Evolutionary conservation across 2,888 invertebrate species (phyloP).

Genomic region (Orthosia incerta): DNA sequence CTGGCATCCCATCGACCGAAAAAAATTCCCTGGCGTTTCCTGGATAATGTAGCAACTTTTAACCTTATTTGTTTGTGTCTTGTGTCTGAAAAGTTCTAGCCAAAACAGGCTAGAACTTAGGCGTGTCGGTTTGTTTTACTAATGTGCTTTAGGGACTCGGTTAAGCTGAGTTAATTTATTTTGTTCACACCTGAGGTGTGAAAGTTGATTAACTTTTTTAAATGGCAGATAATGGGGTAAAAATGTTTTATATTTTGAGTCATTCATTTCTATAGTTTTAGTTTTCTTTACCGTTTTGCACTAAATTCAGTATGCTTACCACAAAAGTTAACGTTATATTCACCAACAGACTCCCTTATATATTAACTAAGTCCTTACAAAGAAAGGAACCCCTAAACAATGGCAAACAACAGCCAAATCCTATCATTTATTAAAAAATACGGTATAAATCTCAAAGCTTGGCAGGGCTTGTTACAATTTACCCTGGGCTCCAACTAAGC

Average conservation of each 20-base stretch:
- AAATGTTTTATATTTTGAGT: not conserved
- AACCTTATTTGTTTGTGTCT: too few relatives aligned
- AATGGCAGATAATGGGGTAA: too few relatives aligned
- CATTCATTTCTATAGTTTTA: not conserved
- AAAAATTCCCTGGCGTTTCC: constrained; percentile 45
- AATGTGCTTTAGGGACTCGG: constrained; percentile 11
- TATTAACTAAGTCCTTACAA: constrained; percentile 1
- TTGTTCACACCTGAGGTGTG: not conserved
- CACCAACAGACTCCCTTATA: not conserved
- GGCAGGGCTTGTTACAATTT: constrained; percentile 47
- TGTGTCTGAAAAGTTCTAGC: too few relatives aligned
- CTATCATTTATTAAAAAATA: constrained; percentile 26
- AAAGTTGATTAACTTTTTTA: constrained; percentile 6
- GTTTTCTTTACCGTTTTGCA: not conserved
- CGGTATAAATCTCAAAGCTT: constrained; percentile 40
- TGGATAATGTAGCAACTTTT: constrained; percentile 23
- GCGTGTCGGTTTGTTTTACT: too few relatives aligned
- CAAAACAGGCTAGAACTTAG: too few relatives aligned
- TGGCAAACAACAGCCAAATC: constrained; percentile 15
- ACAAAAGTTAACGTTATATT: not conserved
- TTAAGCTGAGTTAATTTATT: constrained; percentile 37
- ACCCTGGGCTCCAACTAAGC: constrained; percentile 41
- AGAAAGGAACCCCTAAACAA: constrained; percentile 4
- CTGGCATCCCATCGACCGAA: constrained; percentile 64
- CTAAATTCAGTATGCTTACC: too few relatives aligned